phyloP scores from a whole-genome alignment of 1,140 invertebrate species.

The Elymnias hypermnestra region DNA sequence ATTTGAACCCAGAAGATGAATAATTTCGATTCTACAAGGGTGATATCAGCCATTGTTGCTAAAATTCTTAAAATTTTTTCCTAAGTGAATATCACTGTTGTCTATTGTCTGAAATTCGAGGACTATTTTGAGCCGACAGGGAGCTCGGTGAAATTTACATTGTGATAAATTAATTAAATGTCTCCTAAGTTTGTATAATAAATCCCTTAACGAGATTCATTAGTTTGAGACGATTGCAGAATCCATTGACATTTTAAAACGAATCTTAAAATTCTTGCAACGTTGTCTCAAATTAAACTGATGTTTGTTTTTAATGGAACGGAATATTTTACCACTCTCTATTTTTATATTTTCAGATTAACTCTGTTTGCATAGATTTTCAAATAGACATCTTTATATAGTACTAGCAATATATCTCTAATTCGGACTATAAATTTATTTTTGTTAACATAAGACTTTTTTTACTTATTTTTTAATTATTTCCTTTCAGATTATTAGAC shows the following conservation, averaged over 20 bases:
- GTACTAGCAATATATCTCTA: no score
- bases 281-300: background rate
- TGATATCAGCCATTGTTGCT: slow-evolving; percentile 3
- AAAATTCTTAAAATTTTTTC: slow-evolving; percentile 3
- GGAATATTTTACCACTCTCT: background rate
- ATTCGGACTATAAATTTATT: no score
- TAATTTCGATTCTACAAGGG: no score
- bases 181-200: slow-evolving; percentile 2
- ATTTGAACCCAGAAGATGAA: no score
- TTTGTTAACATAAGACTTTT: no score
- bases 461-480: no score
- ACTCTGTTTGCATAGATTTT: no score
- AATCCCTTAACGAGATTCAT: slow-evolving; percentile 4
- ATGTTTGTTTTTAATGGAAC: background rate
- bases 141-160: background rate
- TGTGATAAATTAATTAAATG: slow-evolving; percentile 7
- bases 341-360: no score
- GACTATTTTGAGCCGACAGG: slow-evolving; percentile 2
- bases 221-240: background rate
- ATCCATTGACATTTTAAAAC: background rate
- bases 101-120: background rate
- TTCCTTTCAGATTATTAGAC: no score
- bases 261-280: background rate
- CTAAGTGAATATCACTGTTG: background rate
- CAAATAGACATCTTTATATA: no score